Evolutionary conservation across 2,797 vertebrate genomes (phyloP), one percentile per base, ranked within the genome.

Genomic region (Coendou prehensilis): DNA sequence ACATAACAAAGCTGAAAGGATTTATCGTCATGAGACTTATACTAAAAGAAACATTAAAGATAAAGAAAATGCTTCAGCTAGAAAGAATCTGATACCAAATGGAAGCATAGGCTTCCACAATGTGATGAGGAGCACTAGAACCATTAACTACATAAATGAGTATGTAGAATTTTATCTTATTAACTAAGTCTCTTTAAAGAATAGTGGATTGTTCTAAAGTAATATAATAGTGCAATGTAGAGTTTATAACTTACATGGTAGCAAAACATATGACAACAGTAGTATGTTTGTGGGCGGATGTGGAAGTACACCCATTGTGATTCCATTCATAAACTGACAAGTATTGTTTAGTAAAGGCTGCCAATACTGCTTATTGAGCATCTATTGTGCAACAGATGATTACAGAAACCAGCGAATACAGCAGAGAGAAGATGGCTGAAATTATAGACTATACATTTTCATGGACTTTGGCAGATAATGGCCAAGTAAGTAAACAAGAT

Each of bases 301-400:
- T 45, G 5, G 11, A 81, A 87, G 20, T 71, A 26, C 47, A 37
- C 15, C 0, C 8, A 26, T 56, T 79, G 10, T 50, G 67, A 86
- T 41, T 75, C 47, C 67, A 64, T 28, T 81, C 30, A 86, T 61
- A 56, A 95, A 50, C 41, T 67, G 63, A 80, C 5, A 84, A 73
- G 57, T 88, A 54, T 37, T 91, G 10, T 63, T 92, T 83, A 88
- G 6, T 54, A 88, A 89, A 67, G 26, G 14, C 82, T 87, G 20
- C 9, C n/a, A 54, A 33, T 83, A 37, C 63, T 83, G 26, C 67
- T 93, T 83, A 75, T 75, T 76, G 56, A 79, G 80, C 47, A 93
- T 88, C 67, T 96, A 13, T 30, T 93, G 64, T 79, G 20, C n/a
- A 73, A 67, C 93, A 88, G n/a, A 86, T 61, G 14, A n/a, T 88